These are phyloP conservation scores for Diplodus sargus DNA, from an alignment of 2,797 vertebrate species.

Conservation along the genomic window DNA sequence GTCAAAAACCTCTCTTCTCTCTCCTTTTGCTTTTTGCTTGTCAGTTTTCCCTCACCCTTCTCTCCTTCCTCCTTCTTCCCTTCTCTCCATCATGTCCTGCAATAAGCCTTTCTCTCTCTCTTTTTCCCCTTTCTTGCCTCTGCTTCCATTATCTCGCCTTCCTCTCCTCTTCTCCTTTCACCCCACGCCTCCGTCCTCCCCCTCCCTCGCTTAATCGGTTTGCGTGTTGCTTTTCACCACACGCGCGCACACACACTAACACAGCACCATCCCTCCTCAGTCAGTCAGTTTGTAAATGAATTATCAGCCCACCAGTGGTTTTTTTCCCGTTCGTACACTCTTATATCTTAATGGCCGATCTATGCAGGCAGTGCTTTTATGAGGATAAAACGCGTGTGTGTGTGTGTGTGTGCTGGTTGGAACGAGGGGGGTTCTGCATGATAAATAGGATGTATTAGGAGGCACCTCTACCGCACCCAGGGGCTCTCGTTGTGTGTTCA, in stretches of 20 bases:
- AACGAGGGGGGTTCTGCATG: constrained; percentile 65
- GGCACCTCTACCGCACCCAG: constrained; percentile 66
- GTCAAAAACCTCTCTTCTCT: constrained; percentile 25
- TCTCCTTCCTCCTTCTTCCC: constrained; percentile 12
- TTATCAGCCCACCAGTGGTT: constrained; percentile 78
- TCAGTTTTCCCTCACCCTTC: constrained; percentile 28
- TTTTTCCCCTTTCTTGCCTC: constrained; percentile 30
- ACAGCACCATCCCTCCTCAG: constrained; percentile 53
- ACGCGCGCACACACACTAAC: constrained; percentile 23
- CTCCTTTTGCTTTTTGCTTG: constrained; percentile 17
- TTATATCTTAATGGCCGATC: constrained; percentile 81
- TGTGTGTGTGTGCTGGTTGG: constrained; percentile 17
- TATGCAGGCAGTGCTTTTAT: constrained; percentile 76
- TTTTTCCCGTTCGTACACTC: constrained; percentile 67
- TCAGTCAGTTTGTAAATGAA: constrained; percentile 79
- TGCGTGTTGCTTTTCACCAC: constrained; percentile 63
- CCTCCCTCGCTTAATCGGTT: constrained; percentile 67
- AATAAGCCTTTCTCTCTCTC: constrained; percentile 15
- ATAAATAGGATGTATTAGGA: constrained; percentile 77
- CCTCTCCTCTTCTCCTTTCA: constrained; percentile 33
- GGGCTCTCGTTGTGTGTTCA: constrained; percentile 40
- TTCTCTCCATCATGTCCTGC: constrained; percentile 11
- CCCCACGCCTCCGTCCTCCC: constrained; percentile 35
- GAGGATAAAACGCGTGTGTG: constrained; percentile 47
- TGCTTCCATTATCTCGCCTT: constrained; percentile 59